These are phyloP conservation scores for Hirtodrosophila histrioides DNA, from an alignment of 2,888 invertebrate genomes.

Conservation along the genomic window DNA sequence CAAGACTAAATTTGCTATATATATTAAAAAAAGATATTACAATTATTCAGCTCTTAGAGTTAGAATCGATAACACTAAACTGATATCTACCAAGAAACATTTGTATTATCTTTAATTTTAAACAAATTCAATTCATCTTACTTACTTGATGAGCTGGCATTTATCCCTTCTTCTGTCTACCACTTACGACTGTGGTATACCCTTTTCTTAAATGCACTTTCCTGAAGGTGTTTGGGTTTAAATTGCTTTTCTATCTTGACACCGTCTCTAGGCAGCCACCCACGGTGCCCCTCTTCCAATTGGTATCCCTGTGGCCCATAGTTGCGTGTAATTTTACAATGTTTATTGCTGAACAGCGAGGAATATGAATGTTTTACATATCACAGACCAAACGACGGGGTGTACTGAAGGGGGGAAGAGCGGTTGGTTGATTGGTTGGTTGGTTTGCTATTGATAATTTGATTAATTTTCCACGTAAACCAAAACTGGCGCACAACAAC, in stretches of 20 bases:
- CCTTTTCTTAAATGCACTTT: neutral
- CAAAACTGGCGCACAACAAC: constrained; percentile 8
- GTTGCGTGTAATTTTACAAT: constrained; percentile 30
- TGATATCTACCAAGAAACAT: too few species aligned
- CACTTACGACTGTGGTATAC: too few species aligned
- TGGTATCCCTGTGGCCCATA: constrained; percentile 1
- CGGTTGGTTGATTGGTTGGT: neutral
- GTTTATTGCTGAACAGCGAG: constrained; percentile 17
- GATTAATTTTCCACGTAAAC: constrained; percentile 56
- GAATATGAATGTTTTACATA: constrained; percentile 16
- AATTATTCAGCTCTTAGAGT: too few species aligned
- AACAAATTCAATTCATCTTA: too few species aligned
- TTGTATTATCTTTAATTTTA: too few species aligned
- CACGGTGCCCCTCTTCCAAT: neutral
- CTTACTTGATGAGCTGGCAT: too few species aligned
- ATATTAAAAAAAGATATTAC: too few species aligned
- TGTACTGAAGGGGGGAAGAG: too few species aligned
- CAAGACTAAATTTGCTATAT: too few species aligned
- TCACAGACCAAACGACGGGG: neutral
- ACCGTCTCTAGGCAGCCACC: constrained; percentile 13
- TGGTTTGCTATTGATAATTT: constrained; percentile 42
- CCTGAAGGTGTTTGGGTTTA: neutral
- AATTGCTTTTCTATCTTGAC: constrained; percentile 36
- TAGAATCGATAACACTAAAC: too few species aligned
- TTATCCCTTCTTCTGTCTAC: too few species aligned